phyloP scores from a whole-genome alignment of 1,140 invertebrate species.

The Lepidurus couesii region DNA sequence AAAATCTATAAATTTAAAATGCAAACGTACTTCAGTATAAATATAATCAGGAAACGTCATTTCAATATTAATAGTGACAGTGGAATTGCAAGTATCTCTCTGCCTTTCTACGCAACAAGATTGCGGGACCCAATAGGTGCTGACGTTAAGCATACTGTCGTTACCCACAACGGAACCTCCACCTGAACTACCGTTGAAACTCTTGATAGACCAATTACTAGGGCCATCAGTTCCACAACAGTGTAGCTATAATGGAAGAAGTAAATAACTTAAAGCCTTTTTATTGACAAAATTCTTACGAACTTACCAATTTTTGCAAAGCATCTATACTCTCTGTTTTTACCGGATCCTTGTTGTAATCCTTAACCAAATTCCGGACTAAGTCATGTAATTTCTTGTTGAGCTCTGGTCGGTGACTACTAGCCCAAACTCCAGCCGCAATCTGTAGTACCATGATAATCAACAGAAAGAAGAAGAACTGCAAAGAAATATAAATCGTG shows the following conservation, averaged over 20 bases:
- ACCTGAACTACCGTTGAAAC: constrained; percentile 48
- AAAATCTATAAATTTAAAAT: not conserved
- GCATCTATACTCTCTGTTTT: constrained; percentile 60
- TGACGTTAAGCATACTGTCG: constrained; percentile 34
- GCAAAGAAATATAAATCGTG: constrained; percentile 41
- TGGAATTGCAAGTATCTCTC: constrained; percentile 46
- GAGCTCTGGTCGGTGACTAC: constrained; percentile 59
- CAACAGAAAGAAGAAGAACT: constrained; percentile 67
- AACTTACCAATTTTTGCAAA: constrained; percentile 58
- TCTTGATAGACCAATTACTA: constrained; percentile 61
- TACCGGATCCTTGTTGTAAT: constrained; percentile 54
- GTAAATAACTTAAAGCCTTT: not conserved
- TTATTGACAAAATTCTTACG: not conserved
- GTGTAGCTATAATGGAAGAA: constrained; percentile 51
- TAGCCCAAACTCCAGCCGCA: constrained; percentile 65
- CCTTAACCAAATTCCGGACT: constrained; percentile 59
- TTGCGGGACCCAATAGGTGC: constrained; percentile 51
- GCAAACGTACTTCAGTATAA: constrained; percentile 49
- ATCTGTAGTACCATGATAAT: constrained; percentile 70
- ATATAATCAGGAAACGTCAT: constrained; percentile 49
- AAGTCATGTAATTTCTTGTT: constrained; percentile 56
- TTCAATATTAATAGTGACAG: constrained; percentile 48
- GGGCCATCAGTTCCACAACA: constrained; percentile 68
- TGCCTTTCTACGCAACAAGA: constrained; percentile 40
- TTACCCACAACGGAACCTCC: constrained; percentile 36